Percentiles rank a stretch among this genome's conserved stretches.
phyloP scores from a whole-genome alignment of 2,888 invertebrate species.

The Drosophila subquinaria region DNA sequence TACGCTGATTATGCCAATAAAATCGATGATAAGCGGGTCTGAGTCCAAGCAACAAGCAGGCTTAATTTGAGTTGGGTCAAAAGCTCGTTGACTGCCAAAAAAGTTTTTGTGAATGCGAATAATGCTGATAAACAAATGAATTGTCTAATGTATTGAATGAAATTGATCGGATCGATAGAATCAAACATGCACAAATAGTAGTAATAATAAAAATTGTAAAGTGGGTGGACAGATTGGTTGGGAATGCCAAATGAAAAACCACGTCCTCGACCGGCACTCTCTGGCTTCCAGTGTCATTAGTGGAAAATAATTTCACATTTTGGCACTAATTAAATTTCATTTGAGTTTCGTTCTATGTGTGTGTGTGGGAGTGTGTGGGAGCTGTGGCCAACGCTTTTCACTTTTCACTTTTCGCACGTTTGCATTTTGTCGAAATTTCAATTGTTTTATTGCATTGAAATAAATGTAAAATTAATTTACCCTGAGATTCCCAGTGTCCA shows the following conservation, averaged over 20 bases:
- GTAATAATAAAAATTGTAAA: not conserved
- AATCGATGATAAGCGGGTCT: constrained; percentile 70
- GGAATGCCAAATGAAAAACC: constrained; percentile 35
- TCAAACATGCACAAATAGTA: constrained; percentile 12
- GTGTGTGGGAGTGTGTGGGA: constrained; percentile 13
- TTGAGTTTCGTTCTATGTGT: constrained; percentile 34
- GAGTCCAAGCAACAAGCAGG: constrained; percentile 60
- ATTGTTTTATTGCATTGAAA: constrained; percentile 60
- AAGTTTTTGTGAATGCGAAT: constrained; percentile 48
- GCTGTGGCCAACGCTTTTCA: constrained; percentile 39
- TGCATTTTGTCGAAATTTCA: constrained; percentile 55
- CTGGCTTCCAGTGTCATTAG: constrained; percentile 57
- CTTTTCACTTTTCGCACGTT: constrained; percentile 31
- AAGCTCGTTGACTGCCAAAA: constrained; percentile 40
- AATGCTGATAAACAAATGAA: constrained; percentile 55
- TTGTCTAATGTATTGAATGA: constrained; percentile 55
- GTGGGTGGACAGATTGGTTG: constrained; percentile 3
- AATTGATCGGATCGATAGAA: constrained; percentile 44
- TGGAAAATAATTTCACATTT: constrained; percentile 63
- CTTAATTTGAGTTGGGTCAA: constrained; percentile 55
- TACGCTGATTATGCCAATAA: constrained; percentile 79
- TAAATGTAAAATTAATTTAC: constrained; percentile 57
- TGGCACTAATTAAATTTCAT: constrained; percentile 73
- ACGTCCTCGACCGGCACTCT: not conserved
- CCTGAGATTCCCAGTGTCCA: not conserved